phyloP scores from a whole-genome alignment of 2,113 vertebrate genomes.

The Neoarius graeffei region DNA sequence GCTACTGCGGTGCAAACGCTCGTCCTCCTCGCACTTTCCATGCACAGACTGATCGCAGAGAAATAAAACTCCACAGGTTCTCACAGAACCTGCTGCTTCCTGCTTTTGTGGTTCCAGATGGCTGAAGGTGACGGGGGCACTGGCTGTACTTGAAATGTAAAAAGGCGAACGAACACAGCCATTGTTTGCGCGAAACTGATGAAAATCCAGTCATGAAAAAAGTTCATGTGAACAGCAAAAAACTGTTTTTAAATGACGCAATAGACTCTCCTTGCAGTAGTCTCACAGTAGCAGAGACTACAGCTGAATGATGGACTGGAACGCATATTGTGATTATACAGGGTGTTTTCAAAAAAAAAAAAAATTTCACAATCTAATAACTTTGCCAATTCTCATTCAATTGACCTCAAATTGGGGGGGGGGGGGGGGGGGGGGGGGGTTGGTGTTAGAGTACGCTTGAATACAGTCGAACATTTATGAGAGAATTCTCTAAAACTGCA shows the following conservation, averaged over 20 bases:
- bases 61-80: constrained; percentile 25
- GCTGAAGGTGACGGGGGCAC: constrained; percentile 28
- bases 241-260: not conserved
- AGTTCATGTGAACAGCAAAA: constrained; percentile 12
- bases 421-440: too few relatives aligned
- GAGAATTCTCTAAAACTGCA: too few relatives aligned
- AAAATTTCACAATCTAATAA: too few relatives aligned
- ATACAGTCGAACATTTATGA: too few relatives aligned
- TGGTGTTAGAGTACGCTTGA: too few relatives aligned
- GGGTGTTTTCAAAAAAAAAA: too few relatives aligned
- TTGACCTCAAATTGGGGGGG: too few relatives aligned
- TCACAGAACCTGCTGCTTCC: constrained; percentile 39
- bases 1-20: not conserved
- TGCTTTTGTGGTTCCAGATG: constrained; percentile 47
- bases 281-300: not conserved
- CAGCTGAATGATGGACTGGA: not conserved
- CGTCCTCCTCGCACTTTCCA: not conserved
- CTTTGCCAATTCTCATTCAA: too few relatives aligned
- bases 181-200: constrained; percentile 32
- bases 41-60: not conserved
- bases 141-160: constrained; percentile 4
- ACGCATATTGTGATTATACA: not conserved
- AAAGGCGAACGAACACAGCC: not conserved
- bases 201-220: constrained; percentile 22
- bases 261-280: not conserved